Evolutionary conservation across 2,797 vertebrate species (phyloP), one percentile per base, ranked within the genome.

Genomic region (Gouania willdenowi): DNA sequence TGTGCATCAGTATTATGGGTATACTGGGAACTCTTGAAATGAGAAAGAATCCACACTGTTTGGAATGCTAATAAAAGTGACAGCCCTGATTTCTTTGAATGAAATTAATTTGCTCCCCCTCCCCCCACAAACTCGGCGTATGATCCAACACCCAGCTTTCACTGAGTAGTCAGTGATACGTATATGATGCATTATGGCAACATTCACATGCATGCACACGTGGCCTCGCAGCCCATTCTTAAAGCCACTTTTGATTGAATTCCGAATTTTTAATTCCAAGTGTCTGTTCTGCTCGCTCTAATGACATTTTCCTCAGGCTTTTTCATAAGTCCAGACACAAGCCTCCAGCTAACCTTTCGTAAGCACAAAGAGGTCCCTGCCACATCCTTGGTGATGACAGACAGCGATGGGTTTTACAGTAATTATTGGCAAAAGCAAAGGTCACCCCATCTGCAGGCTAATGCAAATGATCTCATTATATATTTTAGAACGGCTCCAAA

Each of bases 371-470:
- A 83, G 77, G 67, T 73, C 70, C 68, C 66, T 63, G 70, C 79
- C 84, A 81, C 67, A 71, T 77, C 75, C 75, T 66, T 36, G 66
- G 59, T 75, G 76, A 89, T 75, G 87, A 80, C 67, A 83, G 62
- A 64, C 51, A 83, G 84, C 72, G 81, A 73, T 57, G 69, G 75
- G 71, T 77, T 82, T 84, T 78, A 84, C 84, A 84, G 83, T 93
- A 93, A 92, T 94, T 92, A 93, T 87, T 87, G 88, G 82, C 89
- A 90, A 88, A 87, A 87, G 85, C 88, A 93, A 91, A 93, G 90
- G 87, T 91, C 85, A 91, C 16, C 50, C 79, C 88, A 89, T 89
- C 86, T 84, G 74, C 75, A 85, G 83, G 75, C 72, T 87, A 85
- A 92, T 90, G 87, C 84, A 90, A 91, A 92, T 87, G 78, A 84